Evolutionary conservation across 92 coral and sea anemone species (phyloP), one percentile per base, ranked within the genome.

Genomic region (Scolanthus callimorphus): DNA sequence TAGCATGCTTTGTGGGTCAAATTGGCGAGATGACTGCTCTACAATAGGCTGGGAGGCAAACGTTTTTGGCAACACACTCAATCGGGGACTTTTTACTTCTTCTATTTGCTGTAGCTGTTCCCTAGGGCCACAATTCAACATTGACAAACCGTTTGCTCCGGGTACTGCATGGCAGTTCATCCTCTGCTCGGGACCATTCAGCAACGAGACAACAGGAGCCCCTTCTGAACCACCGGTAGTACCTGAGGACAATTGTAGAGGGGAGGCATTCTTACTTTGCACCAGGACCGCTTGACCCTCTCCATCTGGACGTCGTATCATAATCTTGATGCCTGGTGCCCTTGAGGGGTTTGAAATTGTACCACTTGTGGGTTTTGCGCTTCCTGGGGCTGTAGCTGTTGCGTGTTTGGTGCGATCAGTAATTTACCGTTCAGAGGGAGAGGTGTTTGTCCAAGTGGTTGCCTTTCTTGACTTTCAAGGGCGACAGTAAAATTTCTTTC

Each of bases 151-250:
- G 21, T 60, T 57, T 24, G 38, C 54, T 0, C 56, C 65, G 29
- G 75, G 75, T 29, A 68, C 45, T 11, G 75, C 51, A 44, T 68
- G 55, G 34, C 75, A 68, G 17, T 68, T 57, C 21, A 68, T 46
- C 58, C 65, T 68, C 29, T 67, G 74, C 21, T 65, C 75, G 46
- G 63, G 26, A 9, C 52, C 75, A 47, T 31, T 57, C 22, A 68
- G 23, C 2, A 68, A 63, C 3, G 75, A 55, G 38, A 68, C 57
- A 17, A 44, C 29, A 3, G 75, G 25, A 21, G 12, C 6, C 17
- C 39, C 75, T 44, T 57, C 52, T 20, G 24, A 17, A 12, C 56
- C 65, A 20, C 43, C 39, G 17, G 48, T 63, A 10, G 11, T 45
- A 6, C 0, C 29, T 17, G 74, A 8, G 17, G 74, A 56, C 0